Base-by-base conservation (phyloP, 2,888 invertebrate genomes). In the Galeopsomyia nigrocyanea region DNA sequence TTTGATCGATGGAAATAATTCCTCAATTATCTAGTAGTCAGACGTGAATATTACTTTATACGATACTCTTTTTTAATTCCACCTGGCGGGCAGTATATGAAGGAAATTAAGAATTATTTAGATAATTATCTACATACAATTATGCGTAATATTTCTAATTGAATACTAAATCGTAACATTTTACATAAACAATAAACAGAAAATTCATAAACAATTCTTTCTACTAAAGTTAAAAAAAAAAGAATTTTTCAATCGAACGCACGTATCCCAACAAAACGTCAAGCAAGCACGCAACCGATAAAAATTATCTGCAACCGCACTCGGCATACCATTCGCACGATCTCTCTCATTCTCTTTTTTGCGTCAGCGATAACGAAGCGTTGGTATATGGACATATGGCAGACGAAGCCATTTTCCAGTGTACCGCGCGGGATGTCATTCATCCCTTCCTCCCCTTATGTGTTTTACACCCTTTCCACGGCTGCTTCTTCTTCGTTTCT, bases 331-430 rank as follows among this genome's bases (percentile, higher is more conserved):
- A 51, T 65, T 22, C 51, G 63, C 63, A 53, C 63, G 68, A 57
- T 31, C 39, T 46, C 61, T 47, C n/a, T 39, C 68, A 60, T 60
- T 70, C 60, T 69, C 74, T 77, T 60, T 21, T 53, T 13, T 31
- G 17, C 49, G 39, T 14, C 19, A 49, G 17, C 26, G 13, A 46
- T 26, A 53, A 50, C 47, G 57, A 63, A 46, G 21, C 16, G 53
- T 1, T 17, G 39, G 75, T 80, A 7, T 80, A 7, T 80, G 80
- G 82, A 82, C 85, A 84, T 85, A 85, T 83, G 85, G 84, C 74
- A 76, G 79, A 81, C 79, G 73, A 74, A 75, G 58, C 77, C 71
- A 76, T 77, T 73, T 64, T 60, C 57, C 47, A 65, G 46, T 46
- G 39, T 49, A 39, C 22, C n/a, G 19, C 26, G 31, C 14, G 31